Evolutionary conservation across 2,888 invertebrate species (phyloP), one percentile per base, ranked within the genome.

Genomic region (Blera fallax): DNA sequence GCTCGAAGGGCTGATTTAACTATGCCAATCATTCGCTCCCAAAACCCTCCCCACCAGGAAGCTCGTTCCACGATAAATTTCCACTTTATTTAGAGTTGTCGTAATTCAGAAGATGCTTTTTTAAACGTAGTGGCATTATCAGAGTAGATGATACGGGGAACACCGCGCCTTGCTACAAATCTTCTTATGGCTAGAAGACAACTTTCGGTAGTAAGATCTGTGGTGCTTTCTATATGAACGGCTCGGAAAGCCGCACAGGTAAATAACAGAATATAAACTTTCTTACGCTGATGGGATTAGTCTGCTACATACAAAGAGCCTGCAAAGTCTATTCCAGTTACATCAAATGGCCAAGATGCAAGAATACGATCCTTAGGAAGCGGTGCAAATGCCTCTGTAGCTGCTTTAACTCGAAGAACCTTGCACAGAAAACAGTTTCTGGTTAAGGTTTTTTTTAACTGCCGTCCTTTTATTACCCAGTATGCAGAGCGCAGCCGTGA

Each of bases 1-100:
- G 50, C 69, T 24, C 60, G 50, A 7, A 77, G 16, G 7, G 67
- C 67, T 6, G 50, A 11, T 62, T 78, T 78, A 45, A 78, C 54
- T 6, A 78, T 62, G 2, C 62, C 81, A 11, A 76, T 37, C 21
- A 60, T 43, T n/a, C 69, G 73, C 62, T 73, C 62, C 69, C 81
- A 60, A n/a, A 48, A 74, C 8, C 73, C 73, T 4, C 24, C 24
- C 24, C 24, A 24, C 73, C 56, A 52, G 24, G 65, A 34, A 32
- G 56, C 56, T 14, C 64, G 48, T 32, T 45, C 56, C 18, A 24
- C 24, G 24, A 24, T 24, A 24, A 24, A 24, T 24, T 24, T 24
- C 74, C 72, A 73, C 11, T 5, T 37, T 10, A 45, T 32, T 2
- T 29, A n/a, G 2, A 72, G 14, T 34, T 72, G 48, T 40, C 27